Conservation (phyloP, 2,888 invertebrate genomes). For the Leptopilina myrica region DNA sequence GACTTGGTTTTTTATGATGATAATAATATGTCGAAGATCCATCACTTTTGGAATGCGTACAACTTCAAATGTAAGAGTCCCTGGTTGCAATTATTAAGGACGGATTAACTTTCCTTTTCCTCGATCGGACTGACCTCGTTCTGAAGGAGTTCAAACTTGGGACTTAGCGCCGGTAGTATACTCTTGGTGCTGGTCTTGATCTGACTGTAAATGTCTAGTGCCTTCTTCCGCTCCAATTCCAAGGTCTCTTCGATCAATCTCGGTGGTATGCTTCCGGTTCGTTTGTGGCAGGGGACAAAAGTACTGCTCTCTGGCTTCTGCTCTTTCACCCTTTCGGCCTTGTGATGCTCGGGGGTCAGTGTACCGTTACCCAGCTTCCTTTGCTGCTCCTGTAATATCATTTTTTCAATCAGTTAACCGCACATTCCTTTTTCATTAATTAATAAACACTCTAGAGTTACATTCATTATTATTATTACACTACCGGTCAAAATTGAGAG, state of each 20-base stretch:
- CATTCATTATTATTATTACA: no score
- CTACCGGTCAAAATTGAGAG: no score
- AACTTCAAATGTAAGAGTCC: slow-evolving; percentile 46
- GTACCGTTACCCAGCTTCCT: slow-evolving; percentile 77
- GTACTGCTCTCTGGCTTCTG: slow-evolving; percentile 71
- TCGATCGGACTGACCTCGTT: slow-evolving; percentile 78
- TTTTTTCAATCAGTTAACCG: neutral
- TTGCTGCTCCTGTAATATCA: slow-evolving; percentile 73
- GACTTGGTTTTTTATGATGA: no score
- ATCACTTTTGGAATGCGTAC: slow-evolving; percentile 17
- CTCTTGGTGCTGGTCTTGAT: slow-evolving; percentile 78
- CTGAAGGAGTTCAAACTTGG: slow-evolving; percentile 80
- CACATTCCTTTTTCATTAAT: neutral
- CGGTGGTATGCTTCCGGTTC: slow-evolving; percentile 79
- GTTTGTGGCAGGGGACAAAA: slow-evolving; percentile 77
- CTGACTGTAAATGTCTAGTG: slow-evolving; percentile 79
- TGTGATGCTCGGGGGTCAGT: slow-evolving; percentile 69
- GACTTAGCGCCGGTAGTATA: slow-evolving; percentile 78
- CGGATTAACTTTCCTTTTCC: slow-evolving; percentile 73
- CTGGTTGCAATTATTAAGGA: slow-evolving; percentile 54
- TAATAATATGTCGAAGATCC: neutral
- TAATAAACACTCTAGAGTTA: neutral
- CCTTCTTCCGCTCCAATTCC: slow-evolving; percentile 71
- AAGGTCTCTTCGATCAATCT: slow-evolving; percentile 78
- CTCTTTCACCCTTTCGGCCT: slow-evolving; percentile 40